A percentile compares a stretch with the other conserved stretches of the same genome.
Conservation (phyloP, 1,140 invertebrate species). For the Drosophila malerkotliana region DNA sequence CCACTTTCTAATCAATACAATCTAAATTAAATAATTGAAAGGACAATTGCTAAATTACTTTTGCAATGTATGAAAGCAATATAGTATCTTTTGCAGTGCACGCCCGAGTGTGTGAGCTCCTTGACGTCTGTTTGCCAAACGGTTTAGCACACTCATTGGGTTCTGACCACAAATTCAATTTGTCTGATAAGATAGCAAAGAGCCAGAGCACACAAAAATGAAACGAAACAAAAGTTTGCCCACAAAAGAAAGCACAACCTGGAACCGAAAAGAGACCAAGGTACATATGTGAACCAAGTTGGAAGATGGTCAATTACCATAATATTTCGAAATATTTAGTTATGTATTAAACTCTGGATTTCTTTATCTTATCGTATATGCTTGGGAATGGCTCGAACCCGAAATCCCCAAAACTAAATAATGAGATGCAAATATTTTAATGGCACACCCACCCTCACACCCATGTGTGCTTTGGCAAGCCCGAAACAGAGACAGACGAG, state of each 20-base stretch:
- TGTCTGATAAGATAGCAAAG: conserved; percentile 53
- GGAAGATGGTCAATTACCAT: conserved; percentile 48
- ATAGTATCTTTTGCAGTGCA: conserved; percentile 10
- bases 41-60: neutral
- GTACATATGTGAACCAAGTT: conserved; percentile 29
- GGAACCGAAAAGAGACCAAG: neutral
- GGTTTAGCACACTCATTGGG: conserved; percentile 76
- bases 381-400: neutral
- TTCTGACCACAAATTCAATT: conserved; percentile 76
- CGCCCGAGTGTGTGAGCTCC: conserved; percentile 17
- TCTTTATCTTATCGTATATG: conserved; percentile 5
- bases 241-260: conserved; percentile 23
- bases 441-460: conserved; percentile 44
- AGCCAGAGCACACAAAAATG: conserved; percentile 35
- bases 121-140: conserved; percentile 71
- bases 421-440: conserved; percentile 80
- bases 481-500: conserved; percentile 19
- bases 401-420: conserved; percentile 62
- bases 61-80: neutral
- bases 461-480: conserved; percentile 6
- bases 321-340: conserved; percentile 11
- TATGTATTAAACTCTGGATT: conserved; percentile 8
- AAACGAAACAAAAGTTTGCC: conserved; percentile 37
- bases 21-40: neutral
- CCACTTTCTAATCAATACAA: neutral